Conservation (phyloP, 2,113 vertebrate species). For the Pogonocichla stellata region DNA sequence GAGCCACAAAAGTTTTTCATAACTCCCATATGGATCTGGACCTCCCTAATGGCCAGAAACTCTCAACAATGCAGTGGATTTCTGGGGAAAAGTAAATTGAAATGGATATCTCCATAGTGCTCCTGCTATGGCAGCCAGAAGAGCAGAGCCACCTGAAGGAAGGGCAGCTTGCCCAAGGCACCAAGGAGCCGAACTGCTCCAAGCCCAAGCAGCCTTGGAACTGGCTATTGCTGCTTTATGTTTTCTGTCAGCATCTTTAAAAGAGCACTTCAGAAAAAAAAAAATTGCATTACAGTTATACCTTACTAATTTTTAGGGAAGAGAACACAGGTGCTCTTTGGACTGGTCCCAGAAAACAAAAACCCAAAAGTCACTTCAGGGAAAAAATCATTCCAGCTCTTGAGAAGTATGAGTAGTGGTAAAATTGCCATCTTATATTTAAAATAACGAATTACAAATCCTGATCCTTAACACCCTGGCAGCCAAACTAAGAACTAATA, state of each 20-base stretch:
- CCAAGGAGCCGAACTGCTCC: background rate
- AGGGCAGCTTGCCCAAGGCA: background rate
- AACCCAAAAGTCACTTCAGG: background rate
- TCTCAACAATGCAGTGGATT: background rate
- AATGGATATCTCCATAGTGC: rapidly evolving
- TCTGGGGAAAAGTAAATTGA: background rate
- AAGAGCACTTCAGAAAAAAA: conserved; percentile 31
- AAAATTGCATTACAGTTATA: background rate
- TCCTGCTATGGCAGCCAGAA: background rate
- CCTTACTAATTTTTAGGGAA: conserved; percentile 23
- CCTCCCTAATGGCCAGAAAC: background rate
- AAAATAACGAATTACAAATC: background rate
- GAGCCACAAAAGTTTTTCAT: background rate
- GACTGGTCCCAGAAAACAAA: background rate
- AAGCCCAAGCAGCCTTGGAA: background rate
- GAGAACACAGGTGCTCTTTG: background rate
- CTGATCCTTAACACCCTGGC: background rate
- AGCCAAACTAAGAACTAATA: background rate
- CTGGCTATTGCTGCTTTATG: conserved; percentile 25
- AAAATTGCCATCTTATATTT: background rate
- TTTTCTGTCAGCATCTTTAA: conserved; percentile 47
- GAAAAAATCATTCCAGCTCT: background rate
- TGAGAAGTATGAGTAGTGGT: background rate
- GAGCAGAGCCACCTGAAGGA: background rate
- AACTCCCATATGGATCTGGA: rapidly evolving